Evolutionary conservation across 2,113 vertebrate species (phyloP).

Genomic region (Lophotis ruficrista): DNA sequence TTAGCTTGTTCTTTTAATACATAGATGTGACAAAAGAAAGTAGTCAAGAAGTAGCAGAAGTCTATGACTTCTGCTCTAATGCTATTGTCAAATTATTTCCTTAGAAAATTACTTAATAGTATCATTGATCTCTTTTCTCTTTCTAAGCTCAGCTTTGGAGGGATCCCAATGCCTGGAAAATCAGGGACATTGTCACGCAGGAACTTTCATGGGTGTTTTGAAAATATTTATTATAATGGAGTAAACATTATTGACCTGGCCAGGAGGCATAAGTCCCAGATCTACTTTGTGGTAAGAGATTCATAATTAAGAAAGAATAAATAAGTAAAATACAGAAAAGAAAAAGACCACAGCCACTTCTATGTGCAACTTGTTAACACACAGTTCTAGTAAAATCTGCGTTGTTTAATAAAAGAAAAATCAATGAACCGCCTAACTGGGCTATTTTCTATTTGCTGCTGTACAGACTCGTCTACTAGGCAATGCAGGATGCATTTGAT

Average conservation of each 20-base stretch:
- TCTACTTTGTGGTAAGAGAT: slow-evolving; percentile 81
- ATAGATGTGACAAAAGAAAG: not conserved
- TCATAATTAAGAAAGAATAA: not conserved
- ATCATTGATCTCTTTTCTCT: slow-evolving; percentile 81
- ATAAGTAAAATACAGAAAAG: not conserved
- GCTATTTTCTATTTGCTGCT: not conserved
- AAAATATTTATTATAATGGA: slow-evolving; percentile 89
- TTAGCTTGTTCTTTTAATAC: not conserved
- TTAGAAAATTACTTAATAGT: slow-evolving; percentile 74
- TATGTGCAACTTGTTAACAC: not conserved
- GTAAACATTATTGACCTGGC: slow-evolving; percentile 84
- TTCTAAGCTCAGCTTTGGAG: slow-evolving; percentile 93
- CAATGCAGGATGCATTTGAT: not conserved
- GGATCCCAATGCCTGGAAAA: slow-evolving; percentile 81
- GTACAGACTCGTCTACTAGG: not conserved
- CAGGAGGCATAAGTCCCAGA: slow-evolving; percentile 78
- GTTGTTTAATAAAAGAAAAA: not conserved
- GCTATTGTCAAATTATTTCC: slow-evolving; percentile 13
- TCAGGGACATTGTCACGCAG: slow-evolving; percentile 77
- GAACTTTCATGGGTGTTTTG: slow-evolving; percentile 91
- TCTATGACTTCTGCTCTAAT: not conserved
- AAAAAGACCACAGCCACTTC: not conserved
- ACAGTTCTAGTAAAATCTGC: not conserved
- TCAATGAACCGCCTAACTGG: not conserved
- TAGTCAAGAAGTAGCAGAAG: not conserved